These are phyloP conservation scores for Oscheius myriophilus DNA, from an alignment of 2,888 invertebrate genomes.

Conservation along the genomic window DNA sequence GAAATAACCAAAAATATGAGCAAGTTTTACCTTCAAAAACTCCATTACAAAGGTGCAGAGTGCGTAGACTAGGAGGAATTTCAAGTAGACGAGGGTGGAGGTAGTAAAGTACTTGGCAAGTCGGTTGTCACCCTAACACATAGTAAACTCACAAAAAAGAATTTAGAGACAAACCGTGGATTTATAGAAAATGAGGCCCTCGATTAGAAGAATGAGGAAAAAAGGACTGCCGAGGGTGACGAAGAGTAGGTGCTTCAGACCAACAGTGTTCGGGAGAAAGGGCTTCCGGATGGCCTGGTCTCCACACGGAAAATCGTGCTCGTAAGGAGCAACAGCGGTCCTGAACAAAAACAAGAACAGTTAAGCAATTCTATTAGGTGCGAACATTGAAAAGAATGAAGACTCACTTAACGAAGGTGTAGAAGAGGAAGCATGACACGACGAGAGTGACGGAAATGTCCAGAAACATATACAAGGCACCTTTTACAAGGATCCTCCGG, in stretches of 20 bases:
- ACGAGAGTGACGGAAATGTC: conserved; percentile 51
- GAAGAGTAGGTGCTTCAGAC: conserved; percentile 57
- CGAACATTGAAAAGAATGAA: no score
- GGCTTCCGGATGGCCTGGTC: conserved; percentile 91
- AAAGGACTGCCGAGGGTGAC: conserved; percentile 60
- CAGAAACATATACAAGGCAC: conserved; percentile 43
- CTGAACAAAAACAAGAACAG: no score
- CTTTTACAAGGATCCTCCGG: conserved; percentile 31
- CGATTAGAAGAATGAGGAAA: conserved; percentile 48
- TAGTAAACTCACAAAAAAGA: not conserved
- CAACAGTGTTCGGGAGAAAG: conserved; percentile 76
- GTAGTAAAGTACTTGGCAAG: conserved; percentile 56
- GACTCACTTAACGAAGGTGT: conserved; percentile 49
- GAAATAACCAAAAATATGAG: conserved; percentile 87
- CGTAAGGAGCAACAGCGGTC: conserved; percentile 50
- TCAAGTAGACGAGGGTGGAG: conserved; percentile 59
- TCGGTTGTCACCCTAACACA: conserved; percentile 44
- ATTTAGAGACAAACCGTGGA: conserved; percentile 32
- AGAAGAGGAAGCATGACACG: conserved; percentile 45
- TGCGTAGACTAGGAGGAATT: conserved; percentile 59
- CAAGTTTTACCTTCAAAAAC: conserved; percentile 44
- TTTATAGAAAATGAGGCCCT: conserved; percentile 48
- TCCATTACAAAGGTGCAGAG: conserved; percentile 54
- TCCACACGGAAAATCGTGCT: conserved; percentile 90
- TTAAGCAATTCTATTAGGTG: not conserved